Evolutionary conservation across 2,113 vertebrate species (phyloP).

Genomic region (Peromyscus polionotus): DNA sequence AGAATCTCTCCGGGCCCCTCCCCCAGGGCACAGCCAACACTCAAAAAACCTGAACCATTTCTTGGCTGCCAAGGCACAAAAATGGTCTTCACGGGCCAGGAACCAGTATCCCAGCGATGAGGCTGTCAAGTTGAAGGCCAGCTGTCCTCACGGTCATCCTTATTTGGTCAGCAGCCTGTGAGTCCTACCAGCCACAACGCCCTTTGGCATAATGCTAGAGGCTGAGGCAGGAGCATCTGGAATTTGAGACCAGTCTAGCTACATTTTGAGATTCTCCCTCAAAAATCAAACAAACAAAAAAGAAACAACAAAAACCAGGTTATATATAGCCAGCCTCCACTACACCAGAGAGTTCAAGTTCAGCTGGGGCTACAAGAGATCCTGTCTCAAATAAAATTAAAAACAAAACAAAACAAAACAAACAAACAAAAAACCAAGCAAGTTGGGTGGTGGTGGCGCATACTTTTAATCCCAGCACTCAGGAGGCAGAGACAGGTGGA

Average conservation of each 20-base stretch:
- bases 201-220: background rate
- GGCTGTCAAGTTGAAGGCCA: conserved; percentile 18
- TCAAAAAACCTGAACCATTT: conserved; percentile 37
- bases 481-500: background rate
- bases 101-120: background rate
- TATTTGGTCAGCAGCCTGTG: conserved; percentile 10
- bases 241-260: background rate
- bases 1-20: background rate
- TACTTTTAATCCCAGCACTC: background rate
- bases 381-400: background rate
- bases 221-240: conserved; percentile 10
- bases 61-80: conserved; percentile 32
- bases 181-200: conserved; percentile 1
- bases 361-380: background rate
- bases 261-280: background rate
- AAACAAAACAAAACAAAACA: background rate
- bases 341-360: background rate
- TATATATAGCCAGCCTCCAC: background rate
- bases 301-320: background rate
- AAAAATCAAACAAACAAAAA: background rate
- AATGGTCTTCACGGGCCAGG: background rate
- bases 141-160: background rate
- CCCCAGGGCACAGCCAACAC: background rate
- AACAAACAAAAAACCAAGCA: background rate
- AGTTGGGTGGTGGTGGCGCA: background rate